Conservation (phyloP, 2,797 vertebrate genomes). For the Muraenolepis orangiensis region DNA sequence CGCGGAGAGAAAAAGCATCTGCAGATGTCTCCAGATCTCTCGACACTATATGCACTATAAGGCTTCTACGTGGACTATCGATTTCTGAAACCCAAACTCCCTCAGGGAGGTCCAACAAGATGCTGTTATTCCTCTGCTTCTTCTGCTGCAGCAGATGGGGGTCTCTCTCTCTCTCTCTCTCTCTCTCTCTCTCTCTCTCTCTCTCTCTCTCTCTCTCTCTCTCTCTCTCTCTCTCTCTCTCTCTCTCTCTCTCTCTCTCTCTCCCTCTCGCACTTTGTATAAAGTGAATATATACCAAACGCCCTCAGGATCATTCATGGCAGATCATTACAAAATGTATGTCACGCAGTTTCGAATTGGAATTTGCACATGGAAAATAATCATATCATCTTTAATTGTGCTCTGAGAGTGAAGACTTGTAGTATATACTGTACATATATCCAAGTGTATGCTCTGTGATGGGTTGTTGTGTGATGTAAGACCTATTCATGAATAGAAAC, state of each 20-base stretch:
- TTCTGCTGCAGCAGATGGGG: not conserved
- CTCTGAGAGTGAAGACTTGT: not conserved
- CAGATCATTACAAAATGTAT: not conserved
- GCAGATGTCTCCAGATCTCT: slow-evolving; percentile 31
- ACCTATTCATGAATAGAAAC: too few relatives aligned
- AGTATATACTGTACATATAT: not conserved
- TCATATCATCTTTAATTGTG: not conserved
- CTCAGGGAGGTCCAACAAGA: slow-evolving; percentile 11
- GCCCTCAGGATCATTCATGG: not conserved
- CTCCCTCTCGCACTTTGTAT: slow-evolving; percentile 3
- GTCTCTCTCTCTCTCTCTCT: too few relatives aligned
- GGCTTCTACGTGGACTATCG: slow-evolving; percentile 16
- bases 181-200: too few relatives aligned
- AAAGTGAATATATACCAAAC: slow-evolving; percentile 11
- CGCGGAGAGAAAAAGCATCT: too few relatives aligned
- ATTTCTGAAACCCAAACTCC: slow-evolving; percentile 37
- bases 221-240: too few relatives aligned
- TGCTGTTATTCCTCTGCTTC: slow-evolving; percentile 12
- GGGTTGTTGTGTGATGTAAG: too few relatives aligned
- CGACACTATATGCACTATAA: not conserved
- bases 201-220: too few relatives aligned
- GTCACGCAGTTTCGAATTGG: not conserved
- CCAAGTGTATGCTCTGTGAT: not conserved
- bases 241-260: too few relatives aligned
- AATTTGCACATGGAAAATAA: not conserved